Percentiles rank a stretch among this genome's conserved stretches.
phyloP scores from a whole-genome alignment of 2,888 invertebrate genomes.

The Erebia palarica region DNA sequence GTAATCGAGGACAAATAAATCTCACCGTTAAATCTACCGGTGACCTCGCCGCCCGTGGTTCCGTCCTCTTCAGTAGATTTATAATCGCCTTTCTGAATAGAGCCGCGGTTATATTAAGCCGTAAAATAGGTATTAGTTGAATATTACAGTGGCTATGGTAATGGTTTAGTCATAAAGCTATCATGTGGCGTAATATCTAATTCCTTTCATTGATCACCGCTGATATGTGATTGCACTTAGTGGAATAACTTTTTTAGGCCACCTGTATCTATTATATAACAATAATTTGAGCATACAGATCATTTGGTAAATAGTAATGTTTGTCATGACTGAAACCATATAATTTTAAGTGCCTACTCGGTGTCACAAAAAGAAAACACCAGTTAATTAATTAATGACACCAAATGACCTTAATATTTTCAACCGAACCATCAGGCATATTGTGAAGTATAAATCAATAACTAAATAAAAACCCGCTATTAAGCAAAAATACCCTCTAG shows the following conservation, averaged over 20 bases:
- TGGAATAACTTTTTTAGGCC: slow-evolving; percentile 8
- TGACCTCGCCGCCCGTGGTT: slow-evolving; percentile 59
- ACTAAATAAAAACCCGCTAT: background rate
- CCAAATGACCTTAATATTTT: background rate
- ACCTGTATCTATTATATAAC: background rate
- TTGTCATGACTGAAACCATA: background rate
- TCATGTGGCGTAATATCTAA: slow-evolving; percentile 9
- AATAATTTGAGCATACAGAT: background rate
- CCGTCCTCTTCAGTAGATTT: slow-evolving; percentile 74
- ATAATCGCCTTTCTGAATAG: slow-evolving; percentile 69
- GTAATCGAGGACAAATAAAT: slow-evolving; percentile 75
- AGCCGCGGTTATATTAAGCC: slow-evolving; percentile 48
- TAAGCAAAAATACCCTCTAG: background rate
- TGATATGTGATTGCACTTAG: slow-evolving; percentile 16
- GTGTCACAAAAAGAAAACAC: too few species aligned
- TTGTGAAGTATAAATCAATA: slow-evolving; percentile 4
- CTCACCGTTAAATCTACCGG: slow-evolving; percentile 73
- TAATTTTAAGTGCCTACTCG: background rate
- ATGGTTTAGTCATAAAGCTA: slow-evolving; percentile 24
- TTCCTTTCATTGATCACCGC: slow-evolving; percentile 9
- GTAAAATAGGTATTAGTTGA: slow-evolving; percentile 33
- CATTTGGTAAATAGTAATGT: background rate
- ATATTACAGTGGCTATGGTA: slow-evolving; percentile 23
- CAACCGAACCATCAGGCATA: background rate
- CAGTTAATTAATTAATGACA: too few species aligned